A percentile compares a stretch with the other conserved stretches of the same genome.
Conservation (phyloP, 2,888 invertebrate genomes). For the Caenorhabditis doughertyi region DNA sequence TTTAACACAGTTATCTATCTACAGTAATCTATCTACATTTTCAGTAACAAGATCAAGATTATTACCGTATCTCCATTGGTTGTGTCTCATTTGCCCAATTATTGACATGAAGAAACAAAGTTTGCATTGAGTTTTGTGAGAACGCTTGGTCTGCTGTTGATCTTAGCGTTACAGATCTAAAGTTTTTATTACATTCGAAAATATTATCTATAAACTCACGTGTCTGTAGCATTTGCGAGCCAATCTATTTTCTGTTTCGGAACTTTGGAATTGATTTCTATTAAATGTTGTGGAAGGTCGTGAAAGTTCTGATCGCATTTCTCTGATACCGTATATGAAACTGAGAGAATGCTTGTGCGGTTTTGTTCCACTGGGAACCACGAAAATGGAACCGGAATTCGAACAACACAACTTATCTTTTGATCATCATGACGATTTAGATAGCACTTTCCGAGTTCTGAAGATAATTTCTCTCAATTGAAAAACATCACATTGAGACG, state of each 20-base stretch:
- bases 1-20: not conserved
- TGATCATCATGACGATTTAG: constrained; percentile 66
- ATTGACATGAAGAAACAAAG: constrained; percentile 72
- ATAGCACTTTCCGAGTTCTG: constrained; percentile 66
- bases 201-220: constrained; percentile 22
- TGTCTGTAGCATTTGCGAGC: constrained; percentile 53
- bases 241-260: constrained; percentile 55
- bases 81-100: constrained; percentile 32
- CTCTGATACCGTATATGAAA: constrained; percentile 70
- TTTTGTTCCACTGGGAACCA: constrained; percentile 73
- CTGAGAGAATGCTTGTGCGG: constrained; percentile 62
- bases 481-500: not conserved
- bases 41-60: not conserved
- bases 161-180: constrained; percentile 72
- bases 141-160: constrained; percentile 74
- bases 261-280: constrained; percentile 45
- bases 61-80: constrained; percentile 59
- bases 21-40: not conserved
- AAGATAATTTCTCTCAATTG: not conserved
- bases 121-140: constrained; percentile 72
- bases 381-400: constrained; percentile 77
- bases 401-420: constrained; percentile 74
- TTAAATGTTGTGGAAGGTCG: constrained; percentile 69
- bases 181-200: too few relatives aligned
- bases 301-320: constrained; percentile 72